Evolutionary conservation across 2,797 vertebrate species (phyloP), one percentile per base, ranked within the genome.

Genomic region (Octomys mimax): DNA sequence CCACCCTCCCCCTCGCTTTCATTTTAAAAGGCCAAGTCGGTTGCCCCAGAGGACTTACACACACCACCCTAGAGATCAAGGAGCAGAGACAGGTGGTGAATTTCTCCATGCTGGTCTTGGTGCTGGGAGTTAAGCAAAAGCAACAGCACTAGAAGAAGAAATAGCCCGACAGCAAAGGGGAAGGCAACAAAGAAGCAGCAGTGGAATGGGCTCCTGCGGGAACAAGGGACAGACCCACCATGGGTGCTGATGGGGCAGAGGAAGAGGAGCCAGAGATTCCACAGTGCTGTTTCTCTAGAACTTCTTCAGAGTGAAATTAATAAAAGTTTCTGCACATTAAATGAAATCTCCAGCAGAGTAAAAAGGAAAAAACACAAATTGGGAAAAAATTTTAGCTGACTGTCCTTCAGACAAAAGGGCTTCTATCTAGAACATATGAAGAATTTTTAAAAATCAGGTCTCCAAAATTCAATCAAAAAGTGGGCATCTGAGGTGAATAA

Each of bases 21-120:
- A 87, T 96, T 97, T 95, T 77, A 87, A 97, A 95, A 92, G 87
- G 83, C 77, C 62, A 94, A 91, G 68, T 57, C 80, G 39, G 28
- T 95, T 49, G 66, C 49, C 87, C 68, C 89, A n/a, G 66, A 91
- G 28, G 66, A 91, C 52, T 49, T 83, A 57, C 36, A 49, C 42
- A 64, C 91, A 42, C 95, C 87, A 87, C 59, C 64, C 73, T 33
- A 66, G 81, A 92, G 77, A 93, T 89, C 33, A 93, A 90, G 94
- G 36, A 52, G 36, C 82, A 52, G 66, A 86, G 59, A 64, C 1
- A 24, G 7, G 12, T 46, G n/a, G 71, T 66, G 80, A 42, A n/a
- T 77, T n/a, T 80, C 87, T 89, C 66, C 87, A 52, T 52, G 49
- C 54, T 68, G 42, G 31, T 89, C 52, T 64, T 49, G 1, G 68